Percentiles rank a stretch among this genome's conserved stretches.
phyloP scores from a whole-genome alignment of 1,140 invertebrate genomes.

The Anastrepha obliqua region DNA sequence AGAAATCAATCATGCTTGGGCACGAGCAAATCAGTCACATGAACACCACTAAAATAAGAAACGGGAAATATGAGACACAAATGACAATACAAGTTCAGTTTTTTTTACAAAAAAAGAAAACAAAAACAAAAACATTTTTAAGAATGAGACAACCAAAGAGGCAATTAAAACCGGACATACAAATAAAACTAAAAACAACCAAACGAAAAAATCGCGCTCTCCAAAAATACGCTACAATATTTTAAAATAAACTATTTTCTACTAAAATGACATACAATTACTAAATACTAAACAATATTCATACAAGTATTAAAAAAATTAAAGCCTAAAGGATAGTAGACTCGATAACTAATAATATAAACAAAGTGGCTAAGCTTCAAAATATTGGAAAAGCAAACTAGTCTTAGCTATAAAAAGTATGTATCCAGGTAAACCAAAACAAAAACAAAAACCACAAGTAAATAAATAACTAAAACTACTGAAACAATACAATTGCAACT shows the following conservation, averaged over 20 bases:
- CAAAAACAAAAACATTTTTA: slow-evolving; percentile 57
- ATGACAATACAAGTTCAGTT: slow-evolving; percentile 49
- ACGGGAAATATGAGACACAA: slow-evolving; percentile 48
- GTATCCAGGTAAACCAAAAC: neutral
- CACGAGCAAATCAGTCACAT: slow-evolving; percentile 6
- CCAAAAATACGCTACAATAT: slow-evolving; percentile 36
- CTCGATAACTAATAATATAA: neutral
- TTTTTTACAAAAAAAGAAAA: slow-evolving; percentile 61
- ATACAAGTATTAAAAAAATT: slow-evolving; percentile 41
- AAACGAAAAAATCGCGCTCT: slow-evolving; percentile 20
- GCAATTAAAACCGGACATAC: neutral
- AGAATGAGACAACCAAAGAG: slow-evolving; percentile 53
- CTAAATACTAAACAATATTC: neutral
- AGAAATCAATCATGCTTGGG: neutral
- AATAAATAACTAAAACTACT: neutral
- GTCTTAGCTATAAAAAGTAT: neutral
- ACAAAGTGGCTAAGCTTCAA: slow-evolving; percentile 37
- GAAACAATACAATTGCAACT: slow-evolving; percentile 12
- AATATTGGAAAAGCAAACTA: neutral
- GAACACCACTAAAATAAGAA: slow-evolving; percentile 45
- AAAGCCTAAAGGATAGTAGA: slow-evolving; percentile 21
- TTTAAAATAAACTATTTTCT: slow-evolving; percentile 35
- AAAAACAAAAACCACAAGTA: neutral
- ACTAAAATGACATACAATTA: neutral
- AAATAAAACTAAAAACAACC: neutral